Base-by-base conservation (phyloP, 2,888 invertebrate species). In the Metellina segmentata region DNA sequence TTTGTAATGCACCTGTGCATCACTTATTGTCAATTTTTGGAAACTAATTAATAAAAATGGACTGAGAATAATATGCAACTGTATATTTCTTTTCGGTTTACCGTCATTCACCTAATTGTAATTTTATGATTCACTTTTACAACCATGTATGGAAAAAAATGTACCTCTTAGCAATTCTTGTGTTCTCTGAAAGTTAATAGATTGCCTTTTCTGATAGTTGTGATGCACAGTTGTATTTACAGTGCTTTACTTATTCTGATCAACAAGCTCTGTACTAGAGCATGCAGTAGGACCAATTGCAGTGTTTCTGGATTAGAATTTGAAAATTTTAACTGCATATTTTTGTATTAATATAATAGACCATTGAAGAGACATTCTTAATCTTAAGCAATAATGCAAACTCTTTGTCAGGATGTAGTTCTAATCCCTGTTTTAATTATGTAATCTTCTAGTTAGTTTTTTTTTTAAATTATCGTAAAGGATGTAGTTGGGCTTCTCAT, bases 271-370 rank as follows among this genome's bases (percentile, higher is more conserved):
- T 53, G 74, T 61, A n/a, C 74, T 75, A 75, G 74, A 85, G 61
- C 19, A 20, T 19, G 53, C 48, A 85, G 75, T 85, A 85, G 75
- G 52, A 75, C 81, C 81, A 75, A 83, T 16, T 53, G 71, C 61
- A 61, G 48, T 85, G 85, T 75, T 85, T 82, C 16, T 71, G 71
- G 70, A 71, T 82, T 82, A 82, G 82, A 71, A 71, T 82, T 82
- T 86, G 51, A 70, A 78, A 75, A 77, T 70, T 69, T 74, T 70
- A 78, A 86, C 69, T 86, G 82, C 71, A 86, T 86, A 86, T 86
- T 86, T 86, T 86, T 86, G 20, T 86, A 86, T 75, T 52, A n/a
- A 49, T 61, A 16, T 19, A 48, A 34, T 53, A 85, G 9, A 69
- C 8, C 7, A 75, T 61, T 16, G 34, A 61, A 7, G 52, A n/a